Conservation (phyloP, 2,888 invertebrate genomes). For the Rhagophthalmus giganteus region DNA sequence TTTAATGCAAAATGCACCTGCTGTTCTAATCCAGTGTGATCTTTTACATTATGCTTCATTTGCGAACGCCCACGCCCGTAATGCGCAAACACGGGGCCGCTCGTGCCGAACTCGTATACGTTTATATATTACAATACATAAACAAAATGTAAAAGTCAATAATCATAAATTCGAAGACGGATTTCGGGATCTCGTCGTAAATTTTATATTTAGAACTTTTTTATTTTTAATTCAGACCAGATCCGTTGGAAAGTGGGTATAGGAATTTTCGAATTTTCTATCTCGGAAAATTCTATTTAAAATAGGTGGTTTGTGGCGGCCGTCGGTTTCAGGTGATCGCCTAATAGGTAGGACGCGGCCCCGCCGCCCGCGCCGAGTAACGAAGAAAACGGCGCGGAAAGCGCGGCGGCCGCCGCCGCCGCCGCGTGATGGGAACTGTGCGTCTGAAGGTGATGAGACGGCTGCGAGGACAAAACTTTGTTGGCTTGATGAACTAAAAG, state of each 20-base stretch:
- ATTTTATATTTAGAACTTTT: slow-evolving; percentile 12
- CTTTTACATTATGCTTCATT: no score
- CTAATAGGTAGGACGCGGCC: slow-evolving; percentile 63
- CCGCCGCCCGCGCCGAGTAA: slow-evolving; percentile 62
- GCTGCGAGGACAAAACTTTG: slow-evolving; percentile 56
- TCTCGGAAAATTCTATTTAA: slow-evolving; percentile 54
- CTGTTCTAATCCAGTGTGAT: neutral
- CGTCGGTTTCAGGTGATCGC: slow-evolving; percentile 65
- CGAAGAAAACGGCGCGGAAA: slow-evolving; percentile 62
- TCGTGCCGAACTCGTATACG: slow-evolving; percentile 22
- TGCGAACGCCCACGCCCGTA: slow-evolving; percentile 12
- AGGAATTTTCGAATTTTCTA: neutral
- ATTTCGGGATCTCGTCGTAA: slow-evolving; percentile 13
- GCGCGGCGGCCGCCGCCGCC: slow-evolving; percentile 65
- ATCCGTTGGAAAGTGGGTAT: slow-evolving; percentile 5
- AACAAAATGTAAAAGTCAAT: slow-evolving; percentile 20
- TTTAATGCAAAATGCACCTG: neutral
- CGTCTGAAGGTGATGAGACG: slow-evolving; percentile 46
- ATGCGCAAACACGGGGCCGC: slow-evolving; percentile 3
- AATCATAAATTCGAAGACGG: slow-evolving; percentile 24
- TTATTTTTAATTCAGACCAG: slow-evolving; percentile 4
- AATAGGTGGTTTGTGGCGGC: slow-evolving; percentile 66
- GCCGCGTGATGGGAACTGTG: slow-evolving; percentile 62
- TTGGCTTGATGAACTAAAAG: slow-evolving; percentile 56
- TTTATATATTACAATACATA: slow-evolving; percentile 14